phyloP scores from a whole-genome alignment of 2,113 vertebrate genomes.

The Myxocyprinus asiaticus region DNA sequence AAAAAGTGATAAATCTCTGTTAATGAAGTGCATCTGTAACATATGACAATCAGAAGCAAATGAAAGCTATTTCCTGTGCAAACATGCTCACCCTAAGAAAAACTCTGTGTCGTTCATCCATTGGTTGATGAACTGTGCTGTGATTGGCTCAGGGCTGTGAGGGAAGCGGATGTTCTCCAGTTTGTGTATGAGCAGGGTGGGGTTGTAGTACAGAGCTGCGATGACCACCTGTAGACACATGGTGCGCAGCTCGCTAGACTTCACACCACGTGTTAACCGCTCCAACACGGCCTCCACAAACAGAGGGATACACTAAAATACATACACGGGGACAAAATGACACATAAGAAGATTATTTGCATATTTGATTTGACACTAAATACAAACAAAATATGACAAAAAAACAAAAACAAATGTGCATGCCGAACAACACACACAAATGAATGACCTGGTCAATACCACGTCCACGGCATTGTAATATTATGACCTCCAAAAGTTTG shows the following conservation, averaged over 20 bases:
- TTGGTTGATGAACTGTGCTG: conserved; percentile 95
- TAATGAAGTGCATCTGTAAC: conserved; percentile 1
- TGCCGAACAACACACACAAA: not conserved
- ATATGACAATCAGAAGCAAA: not conserved
- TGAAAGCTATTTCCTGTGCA: not conserved
- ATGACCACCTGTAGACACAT: conserved; percentile 98
- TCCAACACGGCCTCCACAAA: conserved; percentile 94
- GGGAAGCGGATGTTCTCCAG: conserved; percentile 91
- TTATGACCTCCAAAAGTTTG: conserved; percentile 94
- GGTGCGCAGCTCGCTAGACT: conserved; percentile 91
- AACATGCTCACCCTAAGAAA: conserved; percentile 85
- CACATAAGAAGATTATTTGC: not conserved
- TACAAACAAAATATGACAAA: not conserved
- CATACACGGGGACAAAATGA: not conserved
- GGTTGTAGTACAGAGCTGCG: conserved; percentile 92
- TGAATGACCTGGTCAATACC: conserved; percentile 92
- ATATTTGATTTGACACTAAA: not conserved
- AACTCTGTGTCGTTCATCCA: conserved; percentile 98
- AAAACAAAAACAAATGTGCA: not conserved
- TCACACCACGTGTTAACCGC: conserved; percentile 90
- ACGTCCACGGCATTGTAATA: conserved; percentile 91
- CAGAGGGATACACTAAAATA: conserved; percentile 86
- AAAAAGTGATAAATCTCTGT: not conserved
- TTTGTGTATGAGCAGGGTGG: conserved; percentile 87
- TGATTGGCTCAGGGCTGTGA: conserved; percentile 89